phyloP scores from a whole-genome alignment of 2,888 invertebrate genomes.

The Caenorhabditis parvicauda region DNA sequence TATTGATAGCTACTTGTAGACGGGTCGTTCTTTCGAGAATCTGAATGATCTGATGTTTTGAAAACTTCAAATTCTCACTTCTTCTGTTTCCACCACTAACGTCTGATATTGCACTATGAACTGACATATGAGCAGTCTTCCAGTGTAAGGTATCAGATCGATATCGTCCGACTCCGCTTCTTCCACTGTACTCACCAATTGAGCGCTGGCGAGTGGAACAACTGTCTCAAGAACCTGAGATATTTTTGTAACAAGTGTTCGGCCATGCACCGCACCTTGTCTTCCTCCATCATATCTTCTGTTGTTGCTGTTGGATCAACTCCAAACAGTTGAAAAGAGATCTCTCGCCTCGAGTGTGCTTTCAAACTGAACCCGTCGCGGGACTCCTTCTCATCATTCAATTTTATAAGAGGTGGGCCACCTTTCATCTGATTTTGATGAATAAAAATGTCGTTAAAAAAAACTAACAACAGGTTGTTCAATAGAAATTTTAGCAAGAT shows the following conservation, averaged over 20 bases:
- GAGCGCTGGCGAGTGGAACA: constrained; percentile 31
- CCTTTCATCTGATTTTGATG: constrained; percentile 30
- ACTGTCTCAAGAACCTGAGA: constrained; percentile 28
- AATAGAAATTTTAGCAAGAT: no score
- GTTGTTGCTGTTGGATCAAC: constrained; percentile 58
- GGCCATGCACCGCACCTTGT: constrained; percentile 22
- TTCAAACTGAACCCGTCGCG: constrained; percentile 7
- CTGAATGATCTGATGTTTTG: constrained; percentile 1
- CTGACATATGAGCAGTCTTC: constrained; percentile 53
- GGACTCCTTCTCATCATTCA: constrained; percentile 17
- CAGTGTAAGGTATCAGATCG: constrained; percentile 60
- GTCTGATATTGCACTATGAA: constrained; percentile 54
- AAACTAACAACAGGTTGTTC: constrained; percentile 34
- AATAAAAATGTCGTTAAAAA: neutral
- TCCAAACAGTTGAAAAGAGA: constrained; percentile 57
- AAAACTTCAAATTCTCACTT: neutral
- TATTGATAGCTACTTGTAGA: constrained; percentile 53
- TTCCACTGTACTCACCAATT: constrained; percentile 13
- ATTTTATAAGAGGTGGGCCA: constrained; percentile 50
- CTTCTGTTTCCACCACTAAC: constrained; percentile 24
- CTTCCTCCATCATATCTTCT: constrained; percentile 43
- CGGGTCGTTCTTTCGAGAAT: constrained; percentile 46
- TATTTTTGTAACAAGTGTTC: neutral
- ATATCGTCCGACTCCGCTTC: constrained; percentile 33
- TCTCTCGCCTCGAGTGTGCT: constrained; percentile 35